Evolutionary conservation across 2,888 invertebrate species (phyloP).

Genomic region (Gandaritis pyraliata): DNA sequence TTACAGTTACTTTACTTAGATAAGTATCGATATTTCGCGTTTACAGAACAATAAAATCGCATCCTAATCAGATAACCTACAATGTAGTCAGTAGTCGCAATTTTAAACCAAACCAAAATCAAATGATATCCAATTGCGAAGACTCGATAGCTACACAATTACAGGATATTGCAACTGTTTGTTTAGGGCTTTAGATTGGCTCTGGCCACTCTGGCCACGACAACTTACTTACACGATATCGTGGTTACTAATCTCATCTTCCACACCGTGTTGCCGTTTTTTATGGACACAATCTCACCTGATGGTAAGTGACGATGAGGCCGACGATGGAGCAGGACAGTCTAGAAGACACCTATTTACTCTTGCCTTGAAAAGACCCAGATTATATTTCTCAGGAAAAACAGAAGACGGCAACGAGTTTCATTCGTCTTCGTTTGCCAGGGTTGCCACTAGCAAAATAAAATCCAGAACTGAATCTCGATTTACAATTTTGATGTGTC

Average conservation of each 20-base stretch:
- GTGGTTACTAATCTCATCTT: no score
- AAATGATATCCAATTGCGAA: conserved; percentile 27
- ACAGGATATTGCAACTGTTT: conserved; percentile 47
- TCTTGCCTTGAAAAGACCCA: no score
- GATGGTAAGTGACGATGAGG: no score
- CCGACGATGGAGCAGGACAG: no score
- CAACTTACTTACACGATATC: no score
- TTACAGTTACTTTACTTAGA: background rate
- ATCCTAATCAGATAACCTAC: conserved; percentile 16
- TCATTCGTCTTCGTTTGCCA: no score
- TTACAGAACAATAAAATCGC: conserved; percentile 18
- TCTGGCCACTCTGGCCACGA: no score
- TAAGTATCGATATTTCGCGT: conserved; percentile 7
- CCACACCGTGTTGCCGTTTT: no score
- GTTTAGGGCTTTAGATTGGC: background rate
- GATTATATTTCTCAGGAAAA: no score
- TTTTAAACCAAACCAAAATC: conserved; percentile 26
- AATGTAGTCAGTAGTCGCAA: conserved; percentile 22
- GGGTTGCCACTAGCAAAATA: background rate
- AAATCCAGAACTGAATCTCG: background rate
- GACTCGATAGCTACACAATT: conserved; percentile 49
- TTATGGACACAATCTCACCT: no score
- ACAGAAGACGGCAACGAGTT: no score
- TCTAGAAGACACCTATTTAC: no score
- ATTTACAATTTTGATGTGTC: conserved; percentile 2